phyloP scores from a whole-genome alignment of 1,140 invertebrate genomes.

The Aradophagus sp. region DNA sequence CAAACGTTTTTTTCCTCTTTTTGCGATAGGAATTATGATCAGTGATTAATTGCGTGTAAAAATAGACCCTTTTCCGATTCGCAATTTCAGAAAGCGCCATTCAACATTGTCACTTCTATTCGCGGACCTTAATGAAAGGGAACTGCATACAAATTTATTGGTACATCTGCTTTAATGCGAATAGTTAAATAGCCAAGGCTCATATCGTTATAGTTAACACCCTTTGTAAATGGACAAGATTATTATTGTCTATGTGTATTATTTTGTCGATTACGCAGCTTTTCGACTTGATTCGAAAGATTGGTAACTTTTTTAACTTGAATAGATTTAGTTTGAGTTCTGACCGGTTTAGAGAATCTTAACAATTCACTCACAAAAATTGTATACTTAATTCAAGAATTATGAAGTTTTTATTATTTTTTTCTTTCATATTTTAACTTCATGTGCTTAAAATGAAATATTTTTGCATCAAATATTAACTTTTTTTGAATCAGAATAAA shows the following conservation, averaged over 20 bases:
- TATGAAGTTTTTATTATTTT: too few relatives aligned
- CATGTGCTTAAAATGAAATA: too few relatives aligned
- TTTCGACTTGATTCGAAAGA: too few relatives aligned
- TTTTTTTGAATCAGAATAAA: too few relatives aligned
- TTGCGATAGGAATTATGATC: conserved; percentile 6
- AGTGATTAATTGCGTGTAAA: conserved; percentile 17
- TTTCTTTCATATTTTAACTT: too few relatives aligned
- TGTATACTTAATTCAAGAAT: conserved; percentile 1
- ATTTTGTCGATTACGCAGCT: conserved; percentile 30
- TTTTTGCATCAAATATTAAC: too few relatives aligned
- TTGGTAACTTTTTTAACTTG: too few relatives aligned
- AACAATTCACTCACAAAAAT: too few relatives aligned
- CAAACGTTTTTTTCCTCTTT: too few relatives aligned
- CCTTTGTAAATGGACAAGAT: conserved; percentile 49
- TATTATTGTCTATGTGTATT: conserved; percentile 54
- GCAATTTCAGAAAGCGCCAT: conserved; percentile 9
- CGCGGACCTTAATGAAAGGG: conserved; percentile 26
- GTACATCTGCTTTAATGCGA: conserved; percentile 42
- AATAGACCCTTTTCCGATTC: conserved; percentile 20
- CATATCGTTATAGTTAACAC: conserved; percentile 30
- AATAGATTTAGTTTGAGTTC: too few relatives aligned
- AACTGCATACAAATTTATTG: conserved; percentile 39
- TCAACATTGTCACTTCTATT: conserved; percentile 48
- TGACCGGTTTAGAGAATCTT: too few relatives aligned
- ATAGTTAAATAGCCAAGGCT: conserved; percentile 38